phyloP scores from a whole-genome alignment of 2,888 invertebrate species.

The Hemistola chrysoprasaria region DNA sequence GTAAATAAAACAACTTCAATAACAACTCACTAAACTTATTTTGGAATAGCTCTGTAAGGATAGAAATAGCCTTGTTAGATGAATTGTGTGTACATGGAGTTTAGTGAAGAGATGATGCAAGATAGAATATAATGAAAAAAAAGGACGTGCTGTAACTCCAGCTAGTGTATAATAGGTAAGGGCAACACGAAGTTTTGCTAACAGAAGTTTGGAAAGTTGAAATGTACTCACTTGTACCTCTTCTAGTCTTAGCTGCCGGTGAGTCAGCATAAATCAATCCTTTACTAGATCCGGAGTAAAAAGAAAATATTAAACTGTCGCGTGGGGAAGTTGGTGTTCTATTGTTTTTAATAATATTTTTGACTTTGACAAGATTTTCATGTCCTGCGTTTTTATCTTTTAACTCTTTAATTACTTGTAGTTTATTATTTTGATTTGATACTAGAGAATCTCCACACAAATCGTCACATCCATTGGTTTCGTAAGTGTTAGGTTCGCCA shows the following conservation, averaged over 20 bases:
- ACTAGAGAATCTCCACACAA: neutral
- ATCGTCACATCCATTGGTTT: neutral
- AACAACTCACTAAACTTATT: no score
- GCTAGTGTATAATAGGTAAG: no score
- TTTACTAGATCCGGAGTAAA: slow-evolving; percentile 32
- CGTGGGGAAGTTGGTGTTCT: slow-evolving; percentile 2
- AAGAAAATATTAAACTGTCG: slow-evolving; percentile 23
- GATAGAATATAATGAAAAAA: no score
- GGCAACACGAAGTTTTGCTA: no score
- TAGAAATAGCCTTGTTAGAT: no score
- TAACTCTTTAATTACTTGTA: no score
- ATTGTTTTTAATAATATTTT: neutral
- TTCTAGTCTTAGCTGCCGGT: slow-evolving; percentile 3
- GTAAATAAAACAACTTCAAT: neutral
- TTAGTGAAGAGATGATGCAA: no score
- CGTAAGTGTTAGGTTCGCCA: slow-evolving; percentile 18
- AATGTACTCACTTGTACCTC: slow-evolving; percentile 13
- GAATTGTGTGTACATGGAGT: no score
- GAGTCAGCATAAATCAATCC: slow-evolving; percentile 13
- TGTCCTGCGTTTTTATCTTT: neutral
- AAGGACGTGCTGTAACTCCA: no score
- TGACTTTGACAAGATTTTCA: slow-evolving; percentile 1
- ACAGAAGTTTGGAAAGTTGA: no score
- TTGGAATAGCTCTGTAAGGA: no score
- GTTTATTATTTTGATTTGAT: no score